Evolutionary conservation across 2,888 invertebrate genomes (phyloP), one percentile per base, ranked within the genome.

Genomic region (Drosophila leonis): DNA sequence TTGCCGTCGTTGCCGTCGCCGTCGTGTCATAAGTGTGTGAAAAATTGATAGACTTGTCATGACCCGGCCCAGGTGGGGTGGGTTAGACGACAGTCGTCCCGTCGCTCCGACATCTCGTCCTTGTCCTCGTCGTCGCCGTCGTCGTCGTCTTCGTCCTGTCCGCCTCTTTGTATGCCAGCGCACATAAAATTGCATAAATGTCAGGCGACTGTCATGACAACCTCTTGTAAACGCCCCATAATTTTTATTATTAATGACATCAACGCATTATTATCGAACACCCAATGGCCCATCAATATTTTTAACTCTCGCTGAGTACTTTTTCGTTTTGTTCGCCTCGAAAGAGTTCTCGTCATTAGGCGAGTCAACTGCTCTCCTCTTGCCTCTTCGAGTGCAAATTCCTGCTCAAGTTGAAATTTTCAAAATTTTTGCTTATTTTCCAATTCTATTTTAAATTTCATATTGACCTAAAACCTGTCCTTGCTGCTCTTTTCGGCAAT

Each of bases 201-300:
- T 87, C 87, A 87, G 84, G 13, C 80, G 84, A 80, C 78, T 87
- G 87, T 87, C 88, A 87, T 78, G 88, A 87, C 88, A 87, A 82
- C 83, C 88, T 86, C 87, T 86, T 87, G 84, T 88, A 78, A 84
- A 87, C 88, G 87, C 87, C 88, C 83, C 86, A 87, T 87, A 86
- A 87, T 87, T 86, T 88, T 78, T 70, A 75, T 86, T 88, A 88
- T 87, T 87, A 87, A 88, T 87, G 81, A 67, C 78, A 69, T 72
- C 72, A 64, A 42, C 64, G 72, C 73, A 70, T 78, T 77, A 86
- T 79, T 68, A 82, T 74, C 41, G 69, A 76, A 60, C 73, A 70
- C 48, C 73, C 70, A 66, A 54, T 27, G 39, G 52, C 41, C 44
- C 75, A 66, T 74, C 71, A 75, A 71, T 75, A 46, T 54, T 44